phyloP scores from a whole-genome alignment of 2,888 invertebrate species.

The Drosophila engyochracea region DNA sequence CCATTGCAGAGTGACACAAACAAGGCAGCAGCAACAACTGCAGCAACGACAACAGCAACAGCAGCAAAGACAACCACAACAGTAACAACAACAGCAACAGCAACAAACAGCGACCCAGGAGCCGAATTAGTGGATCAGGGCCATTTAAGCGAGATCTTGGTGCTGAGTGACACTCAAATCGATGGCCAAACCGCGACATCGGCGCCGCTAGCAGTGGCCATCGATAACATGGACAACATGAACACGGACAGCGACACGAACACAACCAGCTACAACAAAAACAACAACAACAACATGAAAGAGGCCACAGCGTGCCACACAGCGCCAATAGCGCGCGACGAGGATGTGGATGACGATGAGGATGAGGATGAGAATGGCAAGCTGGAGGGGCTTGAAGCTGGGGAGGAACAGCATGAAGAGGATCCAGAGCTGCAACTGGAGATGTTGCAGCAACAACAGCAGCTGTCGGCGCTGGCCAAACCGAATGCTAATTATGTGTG shows the following conservation, averaged over 20 bases:
- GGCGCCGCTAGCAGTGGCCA: conserved; percentile 63
- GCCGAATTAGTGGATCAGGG: conserved; percentile 69
- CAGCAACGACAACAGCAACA: conserved; percentile 36
- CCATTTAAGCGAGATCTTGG: conserved; percentile 78
- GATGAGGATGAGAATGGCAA: conserved; percentile 37
- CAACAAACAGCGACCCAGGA: conserved; percentile 46
- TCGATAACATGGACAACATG: conserved; percentile 64
- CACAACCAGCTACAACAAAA: conserved; percentile 33
- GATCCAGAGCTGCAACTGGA: conserved; percentile 28
- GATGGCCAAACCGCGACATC: conserved; percentile 59
- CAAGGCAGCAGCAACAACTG: conserved; percentile 46
- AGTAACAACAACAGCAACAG: conserved; percentile 24
- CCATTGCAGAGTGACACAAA: conserved; percentile 66
- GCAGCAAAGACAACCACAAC: conserved; percentile 30
- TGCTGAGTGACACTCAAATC: conserved; percentile 81
- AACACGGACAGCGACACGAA: conserved; percentile 52
- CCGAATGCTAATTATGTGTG: conserved; percentile 77
- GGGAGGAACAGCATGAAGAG: conserved; percentile 32
- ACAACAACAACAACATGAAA: conserved; percentile 46
- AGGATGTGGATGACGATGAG: conserved; percentile 60
- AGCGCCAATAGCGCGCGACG: conserved; percentile 81
- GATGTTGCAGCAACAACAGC: conserved; percentile 40
- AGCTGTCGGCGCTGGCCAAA: conserved; percentile 47
- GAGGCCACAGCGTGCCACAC: conserved; percentile 58
- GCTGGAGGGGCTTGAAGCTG: conserved; percentile 42